Percentiles rank a stretch among this genome's conserved stretches.
Conservation (phyloP, 1,140 invertebrate genomes). For the Halesus radiatus region DNA sequence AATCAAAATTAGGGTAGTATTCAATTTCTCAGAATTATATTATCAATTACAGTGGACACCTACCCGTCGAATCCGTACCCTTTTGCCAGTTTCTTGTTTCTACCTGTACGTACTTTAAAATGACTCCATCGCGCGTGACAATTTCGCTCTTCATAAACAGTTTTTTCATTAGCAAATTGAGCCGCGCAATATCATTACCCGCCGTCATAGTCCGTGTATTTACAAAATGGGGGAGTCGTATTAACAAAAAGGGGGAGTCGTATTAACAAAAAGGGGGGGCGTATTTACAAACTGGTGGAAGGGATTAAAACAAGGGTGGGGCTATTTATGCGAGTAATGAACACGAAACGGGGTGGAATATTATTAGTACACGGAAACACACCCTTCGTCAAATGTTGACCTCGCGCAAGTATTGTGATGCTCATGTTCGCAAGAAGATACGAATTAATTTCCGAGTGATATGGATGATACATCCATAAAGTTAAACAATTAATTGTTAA, state of each 20-base stretch:
- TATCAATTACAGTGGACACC: too few species aligned
- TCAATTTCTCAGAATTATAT: too few species aligned
- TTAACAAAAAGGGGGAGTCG: too few species aligned
- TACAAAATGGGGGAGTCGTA: neutral
- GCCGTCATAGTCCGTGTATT: conserved; percentile 1
- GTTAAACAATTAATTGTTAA: too few species aligned
- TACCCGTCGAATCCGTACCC: too few species aligned
- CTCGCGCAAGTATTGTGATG: conserved; percentile 3
- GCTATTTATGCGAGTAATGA: conserved; percentile 51
- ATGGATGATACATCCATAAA: too few species aligned
- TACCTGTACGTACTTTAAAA: neutral
- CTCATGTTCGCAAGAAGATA: conserved; percentile 40
- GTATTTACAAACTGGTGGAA: conserved; percentile 8
- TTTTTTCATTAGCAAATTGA: conserved; percentile 57
- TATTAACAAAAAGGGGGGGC: neutral
- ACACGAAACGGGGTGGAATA: conserved; percentile 38
- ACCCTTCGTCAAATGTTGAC: conserved; percentile 31
- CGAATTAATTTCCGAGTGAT: conserved; percentile 37
- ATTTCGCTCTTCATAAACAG: conserved; percentile 22
- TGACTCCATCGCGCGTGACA: conserved; percentile 4
- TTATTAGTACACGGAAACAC: neutral
- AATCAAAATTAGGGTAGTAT: too few species aligned
- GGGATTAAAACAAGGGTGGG: conserved; percentile 39
- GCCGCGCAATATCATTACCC: conserved; percentile 11
- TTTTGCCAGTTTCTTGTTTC: too few species aligned